phyloP scores from a whole-genome alignment of 2,888 invertebrate genomes.

The Pilophorus perplexus region DNA sequence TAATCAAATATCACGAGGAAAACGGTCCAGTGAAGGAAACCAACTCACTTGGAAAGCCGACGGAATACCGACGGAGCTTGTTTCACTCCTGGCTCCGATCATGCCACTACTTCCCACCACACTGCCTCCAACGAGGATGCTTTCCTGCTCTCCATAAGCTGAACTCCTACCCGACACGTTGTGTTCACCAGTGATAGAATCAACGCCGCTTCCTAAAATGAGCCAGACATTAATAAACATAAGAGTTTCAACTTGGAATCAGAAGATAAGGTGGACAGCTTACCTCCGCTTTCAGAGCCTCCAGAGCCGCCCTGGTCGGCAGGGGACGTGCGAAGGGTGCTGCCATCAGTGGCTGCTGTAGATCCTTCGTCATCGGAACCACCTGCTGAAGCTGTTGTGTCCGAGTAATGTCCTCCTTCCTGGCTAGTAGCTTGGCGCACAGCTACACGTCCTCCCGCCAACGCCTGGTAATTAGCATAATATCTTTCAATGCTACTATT shows the following conservation, averaged over 20 bases:
- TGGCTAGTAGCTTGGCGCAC: constrained; percentile 44
- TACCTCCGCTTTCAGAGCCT: constrained; percentile 87
- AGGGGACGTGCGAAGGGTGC: constrained; percentile 81
- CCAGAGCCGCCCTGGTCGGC: constrained; percentile 61
- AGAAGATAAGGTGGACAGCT: no score
- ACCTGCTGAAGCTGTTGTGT: constrained; percentile 79
- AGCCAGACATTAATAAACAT: not conserved
- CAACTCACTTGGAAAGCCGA: constrained; percentile 54
- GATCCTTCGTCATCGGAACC: constrained; percentile 94
- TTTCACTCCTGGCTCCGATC: constrained; percentile 58
- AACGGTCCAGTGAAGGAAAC: not conserved
- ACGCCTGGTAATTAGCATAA: constrained; percentile 26
- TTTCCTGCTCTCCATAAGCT: constrained; percentile 76
- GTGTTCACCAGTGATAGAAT: constrained; percentile 83
- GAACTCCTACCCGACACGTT: constrained; percentile 89
- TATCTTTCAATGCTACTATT: not conserved
- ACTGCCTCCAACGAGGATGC: constrained; percentile 54
- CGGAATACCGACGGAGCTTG: constrained; percentile 57
- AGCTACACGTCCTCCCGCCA: constrained; percentile 41
- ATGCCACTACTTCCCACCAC: constrained; percentile 56
- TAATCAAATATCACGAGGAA: not conserved
- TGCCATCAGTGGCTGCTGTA: constrained; percentile 92
- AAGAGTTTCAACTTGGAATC: no score
- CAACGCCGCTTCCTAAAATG: constrained; percentile 84
- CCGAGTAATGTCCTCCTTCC: constrained; percentile 68